Conservation (phyloP, 2,888 invertebrate species). For the Volucella inanis region DNA sequence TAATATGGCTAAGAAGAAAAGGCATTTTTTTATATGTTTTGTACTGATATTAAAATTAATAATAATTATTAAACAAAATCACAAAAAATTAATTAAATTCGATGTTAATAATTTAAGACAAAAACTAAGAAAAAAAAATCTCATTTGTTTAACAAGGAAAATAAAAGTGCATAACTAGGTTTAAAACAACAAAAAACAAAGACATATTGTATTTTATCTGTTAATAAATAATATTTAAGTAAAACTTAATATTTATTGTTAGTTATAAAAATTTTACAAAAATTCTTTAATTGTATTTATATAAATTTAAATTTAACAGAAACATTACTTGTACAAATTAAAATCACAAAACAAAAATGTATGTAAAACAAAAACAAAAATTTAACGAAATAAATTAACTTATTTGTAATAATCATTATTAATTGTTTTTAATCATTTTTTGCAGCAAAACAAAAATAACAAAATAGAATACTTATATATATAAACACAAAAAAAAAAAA, state of each 20-base stretch:
- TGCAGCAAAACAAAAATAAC: slow-evolving; percentile 46
- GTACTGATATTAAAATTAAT: slow-evolving; percentile 49
- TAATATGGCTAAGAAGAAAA: slow-evolving; percentile 52
- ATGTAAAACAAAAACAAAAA: slow-evolving; percentile 11
- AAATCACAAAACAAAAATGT: slow-evolving; percentile 14
- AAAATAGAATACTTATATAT: slow-evolving; percentile 37
- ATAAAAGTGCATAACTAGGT: slow-evolving; percentile 22
- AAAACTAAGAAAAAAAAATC: slow-evolving; percentile 18
- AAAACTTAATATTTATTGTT: slow-evolving; percentile 54
- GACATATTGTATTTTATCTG: slow-evolving; percentile 41
- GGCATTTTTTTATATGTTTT: slow-evolving; percentile 64
- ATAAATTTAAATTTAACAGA: slow-evolving; percentile 24
- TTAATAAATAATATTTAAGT: slow-evolving; percentile 38
- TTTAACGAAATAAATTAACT: slow-evolving; percentile 3
- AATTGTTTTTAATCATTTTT: slow-evolving; percentile 34
- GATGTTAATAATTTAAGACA: slow-evolving; percentile 52
- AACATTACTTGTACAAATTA: slow-evolving; percentile 61
- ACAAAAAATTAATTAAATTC: slow-evolving; percentile 12
- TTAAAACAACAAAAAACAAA: background rate
- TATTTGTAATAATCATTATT: slow-evolving; percentile 40
- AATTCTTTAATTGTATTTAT: slow-evolving; percentile 32
- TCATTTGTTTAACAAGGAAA: too few species aligned
- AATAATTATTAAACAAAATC: slow-evolving; percentile 3
- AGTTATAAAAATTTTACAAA: slow-evolving; percentile 35
- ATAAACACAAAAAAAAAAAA: slow-evolving; percentile 30